These are phyloP conservation scores for Pandion haliaetus DNA, from an alignment of 2,113 vertebrate species.

Conservation along the genomic window DNA sequence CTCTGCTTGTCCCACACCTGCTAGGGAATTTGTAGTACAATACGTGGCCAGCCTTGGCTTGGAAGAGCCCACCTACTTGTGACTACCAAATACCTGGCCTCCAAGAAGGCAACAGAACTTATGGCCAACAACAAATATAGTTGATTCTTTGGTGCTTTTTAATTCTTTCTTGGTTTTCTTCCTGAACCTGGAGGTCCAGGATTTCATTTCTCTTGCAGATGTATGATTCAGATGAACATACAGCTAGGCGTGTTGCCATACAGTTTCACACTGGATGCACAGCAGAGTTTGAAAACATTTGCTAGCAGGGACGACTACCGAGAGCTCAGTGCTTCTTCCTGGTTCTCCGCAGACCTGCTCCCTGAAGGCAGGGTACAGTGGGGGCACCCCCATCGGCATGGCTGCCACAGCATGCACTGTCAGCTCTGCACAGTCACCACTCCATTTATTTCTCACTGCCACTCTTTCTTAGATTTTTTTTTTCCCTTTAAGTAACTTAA, in stretches of 20 bases:
- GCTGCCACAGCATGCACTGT: not conserved
- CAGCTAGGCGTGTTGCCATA: not conserved
- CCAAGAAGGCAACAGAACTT: not conserved
- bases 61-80: not conserved
- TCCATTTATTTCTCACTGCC: not conserved
- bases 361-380: not conserved
- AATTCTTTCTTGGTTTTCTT: not conserved
- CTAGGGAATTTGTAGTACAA: not conserved
- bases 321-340: not conserved
- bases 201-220: not conserved
- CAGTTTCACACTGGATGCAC: not conserved
- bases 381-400: not conserved
- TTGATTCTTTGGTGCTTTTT: not conserved
- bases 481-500: not conserved
- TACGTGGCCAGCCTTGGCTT: not conserved
- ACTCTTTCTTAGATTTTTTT: not conserved
- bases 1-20: not conserved
- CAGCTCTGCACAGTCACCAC: not conserved
- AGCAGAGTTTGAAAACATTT: not conserved
- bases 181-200: not conserved
- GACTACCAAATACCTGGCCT: not conserved
- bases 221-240: not conserved
- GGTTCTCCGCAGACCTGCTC: not conserved
- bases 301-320: accelerated
- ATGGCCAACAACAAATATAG: not conserved